A percentile compares a stretch with the other conserved stretches of the same genome.
phyloP scores from a whole-genome alignment of 2,113 vertebrate genomes.

The Microtus ochrogaster region DNA sequence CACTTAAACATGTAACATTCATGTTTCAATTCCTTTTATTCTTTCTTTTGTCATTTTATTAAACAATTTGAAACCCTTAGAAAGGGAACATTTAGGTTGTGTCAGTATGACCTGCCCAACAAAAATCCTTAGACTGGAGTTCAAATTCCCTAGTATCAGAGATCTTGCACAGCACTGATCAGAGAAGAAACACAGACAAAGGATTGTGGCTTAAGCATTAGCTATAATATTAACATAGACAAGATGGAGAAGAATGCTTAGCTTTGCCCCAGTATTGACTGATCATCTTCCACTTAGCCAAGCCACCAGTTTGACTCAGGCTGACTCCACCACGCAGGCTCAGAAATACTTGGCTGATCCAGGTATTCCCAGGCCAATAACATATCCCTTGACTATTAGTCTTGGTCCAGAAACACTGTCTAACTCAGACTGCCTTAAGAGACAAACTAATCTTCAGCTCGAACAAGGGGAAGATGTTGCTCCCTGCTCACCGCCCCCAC shows the following conservation, averaged over 20 bases:
- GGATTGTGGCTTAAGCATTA: not conserved
- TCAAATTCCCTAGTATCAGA: not conserved
- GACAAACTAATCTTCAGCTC: constrained; percentile 10
- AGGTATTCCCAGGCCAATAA: not conserved
- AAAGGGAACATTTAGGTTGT: not conserved
- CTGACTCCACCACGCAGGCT: not conserved
- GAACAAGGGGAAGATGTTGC: not conserved
- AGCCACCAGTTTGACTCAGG: not conserved
- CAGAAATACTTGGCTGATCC: not conserved
- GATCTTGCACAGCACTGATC: not conserved
- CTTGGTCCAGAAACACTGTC: not conserved
- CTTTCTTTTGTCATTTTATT: not conserved
- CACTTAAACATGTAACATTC: not conserved
- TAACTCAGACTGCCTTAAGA: not conserved
- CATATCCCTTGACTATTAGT: not conserved
- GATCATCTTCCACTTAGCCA: not conserved
- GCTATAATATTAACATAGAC: not conserved
- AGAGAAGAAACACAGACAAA: not conserved
- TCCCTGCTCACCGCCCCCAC: not conserved
- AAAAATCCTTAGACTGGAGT: not conserved
- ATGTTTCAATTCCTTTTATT: not conserved
- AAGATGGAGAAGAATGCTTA: not conserved
- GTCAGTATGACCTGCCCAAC: not conserved
- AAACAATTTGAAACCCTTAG: constrained; percentile 19
- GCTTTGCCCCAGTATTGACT: not conserved